A percentile compares a stretch with the other conserved stretches of the same genome.
phyloP scores from a whole-genome alignment of 2,113 vertebrate genomes.

The Speoplatyrhinus poulsoni region DNA sequence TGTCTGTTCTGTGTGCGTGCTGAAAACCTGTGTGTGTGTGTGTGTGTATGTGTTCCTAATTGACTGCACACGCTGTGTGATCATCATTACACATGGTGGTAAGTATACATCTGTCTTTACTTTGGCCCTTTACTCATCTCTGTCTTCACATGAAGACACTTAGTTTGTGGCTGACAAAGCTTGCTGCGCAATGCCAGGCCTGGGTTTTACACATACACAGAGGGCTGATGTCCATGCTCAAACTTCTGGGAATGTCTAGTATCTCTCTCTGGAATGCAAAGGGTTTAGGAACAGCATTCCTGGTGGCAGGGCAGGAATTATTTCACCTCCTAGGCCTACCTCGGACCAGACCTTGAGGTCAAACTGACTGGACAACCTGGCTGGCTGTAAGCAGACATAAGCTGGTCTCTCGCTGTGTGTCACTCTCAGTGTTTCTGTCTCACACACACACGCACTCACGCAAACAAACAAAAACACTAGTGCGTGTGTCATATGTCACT shows the following conservation, averaged over 20 bases:
- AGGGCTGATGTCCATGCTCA: slow-evolving; percentile 19
- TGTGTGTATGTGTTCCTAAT: neutral
- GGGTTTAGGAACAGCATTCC: slow-evolving; percentile 39
- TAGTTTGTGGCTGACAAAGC: slow-evolving; percentile 19
- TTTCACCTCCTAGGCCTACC: slow-evolving; percentile 25
- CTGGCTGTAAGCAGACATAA: no score
- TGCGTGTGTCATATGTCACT: no score
- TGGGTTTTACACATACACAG: neutral
- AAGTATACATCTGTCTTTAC: neutral
- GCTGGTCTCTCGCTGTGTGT: neutral
- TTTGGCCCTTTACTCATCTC: slow-evolving; percentile 38
- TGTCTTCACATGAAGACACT: slow-evolving; percentile 28
- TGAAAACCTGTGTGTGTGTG: neutral
- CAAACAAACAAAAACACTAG: no score
- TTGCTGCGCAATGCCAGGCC: neutral
- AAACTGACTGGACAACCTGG: no score
- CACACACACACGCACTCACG: neutral
- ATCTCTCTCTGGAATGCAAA: slow-evolving; percentile 50
- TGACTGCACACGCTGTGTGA: neutral
- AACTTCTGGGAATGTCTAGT: slow-evolving; percentile 45
- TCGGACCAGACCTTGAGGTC: neutral
- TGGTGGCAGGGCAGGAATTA: slow-evolving; percentile 52
- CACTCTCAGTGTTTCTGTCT: neutral
- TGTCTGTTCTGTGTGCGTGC: slow-evolving; percentile 1
- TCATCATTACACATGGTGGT: slow-evolving; percentile 6